Evolutionary conservation across 2,797 vertebrate species (phyloP).

Genomic region (Caiman crocodilus): DNA sequence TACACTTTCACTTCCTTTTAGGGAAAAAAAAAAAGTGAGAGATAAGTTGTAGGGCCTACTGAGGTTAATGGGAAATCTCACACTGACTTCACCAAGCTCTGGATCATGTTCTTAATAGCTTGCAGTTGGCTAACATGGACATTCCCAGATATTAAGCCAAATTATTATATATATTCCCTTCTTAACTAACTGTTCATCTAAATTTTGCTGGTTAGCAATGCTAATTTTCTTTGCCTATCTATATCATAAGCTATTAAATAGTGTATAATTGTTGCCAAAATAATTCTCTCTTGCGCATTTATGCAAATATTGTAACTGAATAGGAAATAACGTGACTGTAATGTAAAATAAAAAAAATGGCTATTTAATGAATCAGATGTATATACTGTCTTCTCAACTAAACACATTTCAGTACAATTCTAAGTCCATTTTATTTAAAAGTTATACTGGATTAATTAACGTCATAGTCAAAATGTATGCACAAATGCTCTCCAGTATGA

Average conservation of each 20-base stretch:
- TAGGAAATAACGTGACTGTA: constrained; percentile 44
- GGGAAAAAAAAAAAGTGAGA: background rate
- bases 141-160: accelerated
- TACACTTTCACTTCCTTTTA: background rate
- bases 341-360: background rate
- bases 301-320: constrained; percentile 59
- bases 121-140: accelerated
- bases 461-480: constrained; percentile 74
- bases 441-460: constrained; percentile 78
- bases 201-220: background rate
- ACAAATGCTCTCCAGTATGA: constrained; percentile 73
- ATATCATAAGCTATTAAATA: constrained; percentile 33
- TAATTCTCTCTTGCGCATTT: constrained; percentile 53
- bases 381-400: constrained; percentile 63
- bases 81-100: accelerated
- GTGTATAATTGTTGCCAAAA: constrained; percentile 20
- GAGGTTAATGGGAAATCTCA: background rate
- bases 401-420: constrained; percentile 57
- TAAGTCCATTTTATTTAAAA: constrained; percentile 76
- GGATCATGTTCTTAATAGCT: background rate
- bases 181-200: background rate
- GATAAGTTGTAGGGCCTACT: background rate
- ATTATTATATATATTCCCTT: background rate
- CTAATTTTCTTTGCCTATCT: constrained; percentile 11
- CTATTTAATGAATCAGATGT: constrained; percentile 37